These are phyloP conservation scores for Remorina albescens DNA, from an alignment of 2,797 vertebrate species.

Conservation along the genomic window DNA sequence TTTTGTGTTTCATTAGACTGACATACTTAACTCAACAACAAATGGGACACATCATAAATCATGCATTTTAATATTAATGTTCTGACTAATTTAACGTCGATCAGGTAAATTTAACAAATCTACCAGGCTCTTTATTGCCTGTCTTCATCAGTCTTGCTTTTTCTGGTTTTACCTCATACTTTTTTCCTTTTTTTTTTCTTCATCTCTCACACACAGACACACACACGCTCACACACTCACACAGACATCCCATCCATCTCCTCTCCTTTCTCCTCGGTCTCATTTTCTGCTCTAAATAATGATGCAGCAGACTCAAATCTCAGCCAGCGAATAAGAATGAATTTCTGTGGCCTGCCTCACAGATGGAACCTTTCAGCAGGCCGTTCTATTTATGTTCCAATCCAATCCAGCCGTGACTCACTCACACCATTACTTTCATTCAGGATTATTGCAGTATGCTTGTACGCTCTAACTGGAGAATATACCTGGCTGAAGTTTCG, in stretches of 20 bases:
- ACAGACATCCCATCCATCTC: neutral
- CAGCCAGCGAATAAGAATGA: conserved; percentile 35
- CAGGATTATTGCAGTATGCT: conserved; percentile 38
- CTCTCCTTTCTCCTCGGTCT: conserved; percentile 21
- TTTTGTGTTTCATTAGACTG: neutral
- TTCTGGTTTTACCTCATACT: neutral
- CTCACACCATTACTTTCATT: conserved; percentile 46
- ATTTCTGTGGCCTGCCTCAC: conserved; percentile 31
- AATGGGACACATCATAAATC: neutral
- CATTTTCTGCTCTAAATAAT: conserved; percentile 45
- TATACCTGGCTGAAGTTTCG: conserved; percentile 30
- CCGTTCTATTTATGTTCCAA: conserved; percentile 50
- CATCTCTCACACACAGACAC: neutral
- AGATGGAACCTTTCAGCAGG: conserved; percentile 42
- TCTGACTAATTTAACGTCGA: neutral
- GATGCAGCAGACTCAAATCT: conserved; percentile 45
- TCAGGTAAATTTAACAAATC: neutral
- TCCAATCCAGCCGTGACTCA: conserved; percentile 47
- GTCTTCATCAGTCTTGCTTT: conserved; percentile 3
- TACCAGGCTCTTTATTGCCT: neutral
- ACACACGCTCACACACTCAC: neutral
- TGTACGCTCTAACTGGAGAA: conserved; percentile 13
- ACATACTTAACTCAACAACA: neutral
- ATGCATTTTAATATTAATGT: neutral
- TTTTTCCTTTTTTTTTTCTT: neutral